Base-by-base conservation (phyloP, 1,140 invertebrate genomes). In the Magallana angulata region DNA sequence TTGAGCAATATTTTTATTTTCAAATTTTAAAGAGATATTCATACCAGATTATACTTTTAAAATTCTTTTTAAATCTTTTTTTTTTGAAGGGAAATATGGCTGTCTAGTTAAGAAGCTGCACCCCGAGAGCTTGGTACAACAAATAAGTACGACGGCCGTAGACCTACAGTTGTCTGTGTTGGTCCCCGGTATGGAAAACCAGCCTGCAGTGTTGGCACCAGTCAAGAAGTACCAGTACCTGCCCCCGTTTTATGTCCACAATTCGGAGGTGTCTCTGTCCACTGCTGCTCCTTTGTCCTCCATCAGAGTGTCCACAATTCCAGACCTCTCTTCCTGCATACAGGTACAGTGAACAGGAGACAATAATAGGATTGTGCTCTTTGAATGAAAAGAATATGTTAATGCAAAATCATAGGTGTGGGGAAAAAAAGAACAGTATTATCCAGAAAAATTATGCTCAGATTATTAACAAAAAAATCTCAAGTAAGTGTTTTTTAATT, bases 221-320 rank as follows among this genome's bases (percentile, higher is more conserved):
- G 80, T 88, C 30, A n/a, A 92, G 7, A 88, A 83, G 4, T 86
- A 95, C 18, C 87, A 92, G 9, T 94, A 95, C 82, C 62, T 93
- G 3, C 94, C 94, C 59, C 91, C 94, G 57, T 94, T 95, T 85
- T 90, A 93, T 88, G 89, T 95, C 3, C 91, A 92, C 83, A 93
- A 91, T 48, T 76, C 88, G 9, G 94, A 94, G 85, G 64, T 94
- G 1, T 90, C 92, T 57, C 87, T 94, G 7, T 92, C 91, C 8
- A 93, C 92, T 11, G 9, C 91, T 0, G 81, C 90, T 9, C 91
- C 92, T 16, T 76, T 91, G 7, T 90, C 90, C 0, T 90, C 85
- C 68, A 86, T 94, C 8, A 85, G 92, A 60, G 85, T 94, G 16
- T 92, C 93, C 30, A 88, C 91, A 12, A 84, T 89, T 7, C 68